Evolutionary conservation across 2,113 vertebrate species (phyloP).

Genomic region (Nibea albiflora): DNA sequence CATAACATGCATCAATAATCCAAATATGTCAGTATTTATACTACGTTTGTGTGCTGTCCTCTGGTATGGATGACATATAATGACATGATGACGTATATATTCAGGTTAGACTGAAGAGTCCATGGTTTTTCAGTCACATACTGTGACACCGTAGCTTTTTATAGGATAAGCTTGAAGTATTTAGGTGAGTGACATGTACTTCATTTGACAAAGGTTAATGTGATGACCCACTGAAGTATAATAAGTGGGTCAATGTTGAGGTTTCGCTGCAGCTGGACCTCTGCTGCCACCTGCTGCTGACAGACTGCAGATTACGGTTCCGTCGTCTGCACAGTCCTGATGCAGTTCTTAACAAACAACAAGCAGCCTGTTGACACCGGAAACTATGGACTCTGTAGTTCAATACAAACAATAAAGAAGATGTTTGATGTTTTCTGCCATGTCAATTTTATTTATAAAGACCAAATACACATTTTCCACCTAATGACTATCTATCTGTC

Average conservation of each 20-base stretch:
- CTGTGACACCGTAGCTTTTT: neutral
- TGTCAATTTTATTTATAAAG: neutral
- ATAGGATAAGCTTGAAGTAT: neutral
- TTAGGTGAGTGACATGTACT: neutral
- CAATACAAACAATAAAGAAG: neutral
- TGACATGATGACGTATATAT: neutral
- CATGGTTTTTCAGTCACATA: neutral
- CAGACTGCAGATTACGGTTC: neutral
- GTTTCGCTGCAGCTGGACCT: neutral
- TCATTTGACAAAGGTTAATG: neutral
- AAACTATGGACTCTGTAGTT: neutral
- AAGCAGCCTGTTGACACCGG: neutral
- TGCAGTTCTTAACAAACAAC: neutral
- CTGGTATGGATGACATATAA: neutral
- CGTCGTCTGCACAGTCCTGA: neutral
- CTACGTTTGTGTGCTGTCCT: neutral
- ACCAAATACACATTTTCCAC: neutral
- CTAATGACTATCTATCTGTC: too few species aligned
- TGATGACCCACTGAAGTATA: constrained; percentile 21
- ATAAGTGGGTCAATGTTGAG: constrained; percentile 5
- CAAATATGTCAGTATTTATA: neutral
- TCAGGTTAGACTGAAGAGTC: accelerated
- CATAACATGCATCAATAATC: neutral
- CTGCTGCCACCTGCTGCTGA: constrained; percentile 66
- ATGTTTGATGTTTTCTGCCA: neutral